Evolutionary conservation across 2,888 invertebrate genomes (phyloP), one percentile per base, ranked within the genome.

Genomic region (Magallana nippona): DNA sequence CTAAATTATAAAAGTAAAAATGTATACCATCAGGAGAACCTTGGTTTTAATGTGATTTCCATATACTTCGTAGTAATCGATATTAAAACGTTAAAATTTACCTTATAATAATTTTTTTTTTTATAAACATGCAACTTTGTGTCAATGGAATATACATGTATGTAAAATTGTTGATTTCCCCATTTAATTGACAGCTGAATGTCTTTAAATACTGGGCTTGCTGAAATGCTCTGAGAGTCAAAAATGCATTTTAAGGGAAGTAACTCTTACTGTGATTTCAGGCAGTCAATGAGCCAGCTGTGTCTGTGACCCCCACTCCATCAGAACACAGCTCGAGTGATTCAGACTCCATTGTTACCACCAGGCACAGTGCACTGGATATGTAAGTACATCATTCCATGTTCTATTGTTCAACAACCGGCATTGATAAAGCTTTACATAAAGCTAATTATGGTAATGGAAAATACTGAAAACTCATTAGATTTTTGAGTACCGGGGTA

Each of bases 231-330:
- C 8, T 44, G 44, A 44, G 0, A 44, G 44, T 44, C 44, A 0
- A 44, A 0, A 44, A 44, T 44, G 22, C 13, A 10, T 55, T 56
- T 19, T 13, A 78, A 55, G 78, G 78, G 78, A 44, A 17, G 55
- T 78, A 78, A 78, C 78, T 78, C 55, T 15, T 55, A 10, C 79
- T 55, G 19, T 79, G 19, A 77, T 87, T 86, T 0, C 85, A 93
- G 93, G 93, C 93, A 2, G 90, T 88, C 11, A 88, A 88, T 62
- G 93, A 92, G 58, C 88, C 91, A 22, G 93, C 93, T 79, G 84
- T 88, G 19, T 89, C 92, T 5, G 86, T 88, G n/a, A 93, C 93
- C 13, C 93, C 93, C 1, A 93, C 93, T 32, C 92, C 92, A 1
- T 89, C 90, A 32, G 88, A 86, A 56, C 86, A 91, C 86, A 89